phyloP scores from a whole-genome alignment of 2,113 vertebrate species.

The Equus przewalskii region DNA sequence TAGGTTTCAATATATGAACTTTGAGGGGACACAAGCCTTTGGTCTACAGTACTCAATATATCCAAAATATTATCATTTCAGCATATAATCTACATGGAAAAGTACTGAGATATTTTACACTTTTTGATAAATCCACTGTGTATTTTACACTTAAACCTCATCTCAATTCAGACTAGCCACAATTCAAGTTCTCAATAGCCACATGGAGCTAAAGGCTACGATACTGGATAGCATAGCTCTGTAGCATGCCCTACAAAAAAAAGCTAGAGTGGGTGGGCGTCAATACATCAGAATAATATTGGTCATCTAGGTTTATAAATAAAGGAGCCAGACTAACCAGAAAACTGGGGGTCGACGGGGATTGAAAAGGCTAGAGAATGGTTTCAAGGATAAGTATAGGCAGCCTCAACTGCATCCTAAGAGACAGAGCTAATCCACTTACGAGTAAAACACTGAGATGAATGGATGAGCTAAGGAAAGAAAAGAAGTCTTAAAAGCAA shows the following conservation, averaged over 20 bases:
- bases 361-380: not conserved
- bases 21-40: not conserved
- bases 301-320: not conserved
- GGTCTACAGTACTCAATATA: not conserved
- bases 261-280: not conserved
- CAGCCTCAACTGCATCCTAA: not conserved
- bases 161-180: not conserved
- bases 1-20: not conserved
- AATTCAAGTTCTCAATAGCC: not conserved
- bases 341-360: not conserved
- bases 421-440: not conserved
- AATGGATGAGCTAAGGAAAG: not conserved
- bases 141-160: not conserved
- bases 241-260: rapidly evolving
- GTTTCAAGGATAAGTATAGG: not conserved
- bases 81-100: not conserved
- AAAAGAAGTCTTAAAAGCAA: not conserved
- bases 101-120: not conserved
- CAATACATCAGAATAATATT: not conserved
- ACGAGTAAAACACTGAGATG: not conserved
- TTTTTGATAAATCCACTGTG: not conserved
- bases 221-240: not conserved
- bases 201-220: not conserved
- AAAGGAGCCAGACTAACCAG: not conserved
- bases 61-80: slow-evolving; percentile 24